Evolutionary conservation across 64 coral and sea anemone genomes (phyloP).

Genomic region (Hydrozoanthus tunicans): DNA sequence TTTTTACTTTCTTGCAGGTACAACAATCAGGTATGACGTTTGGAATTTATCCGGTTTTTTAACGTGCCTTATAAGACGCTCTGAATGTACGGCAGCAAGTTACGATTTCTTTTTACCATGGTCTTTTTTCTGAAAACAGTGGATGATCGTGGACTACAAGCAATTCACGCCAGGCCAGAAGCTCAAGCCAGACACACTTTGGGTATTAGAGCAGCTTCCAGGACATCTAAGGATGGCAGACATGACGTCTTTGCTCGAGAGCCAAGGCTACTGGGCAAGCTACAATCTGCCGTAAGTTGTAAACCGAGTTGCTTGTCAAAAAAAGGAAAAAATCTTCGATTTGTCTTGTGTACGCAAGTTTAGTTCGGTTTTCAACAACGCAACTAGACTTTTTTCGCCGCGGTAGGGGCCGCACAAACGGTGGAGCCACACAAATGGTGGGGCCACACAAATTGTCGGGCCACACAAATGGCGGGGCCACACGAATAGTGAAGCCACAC

Average conservation of each 20-base stretch:
- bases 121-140: constrained; percentile 48
- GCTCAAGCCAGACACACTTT: constrained; percentile 74
- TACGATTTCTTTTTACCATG: not conserved
- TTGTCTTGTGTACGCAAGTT: too few relatives aligned
- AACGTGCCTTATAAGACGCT: too few relatives aligned
- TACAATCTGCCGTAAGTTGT: constrained; percentile 90
- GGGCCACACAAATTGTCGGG: too few relatives aligned
- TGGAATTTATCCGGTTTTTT: not conserved
- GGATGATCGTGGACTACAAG: constrained; percentile 99
- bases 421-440: too few relatives aligned
- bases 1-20: constrained; percentile 38
- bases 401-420: too few relatives aligned
- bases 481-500: too few relatives aligned
- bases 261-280: constrained; percentile 87
- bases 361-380: too few relatives aligned
- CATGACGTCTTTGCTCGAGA: constrained; percentile 69
- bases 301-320: not conserved
- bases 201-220: constrained; percentile 87
- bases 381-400: too few relatives aligned
- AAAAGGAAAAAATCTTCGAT: too few relatives aligned
- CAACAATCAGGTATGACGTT: constrained; percentile 69
- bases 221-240: constrained; percentile 83
- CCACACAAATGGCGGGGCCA: too few relatives aligned
- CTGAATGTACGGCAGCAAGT: too few relatives aligned
- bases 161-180: constrained; percentile 76